These are phyloP conservation scores for Amphipyra tragopoginis DNA, from an alignment of 2,888 invertebrate species.

Conservation along the genomic window DNA sequence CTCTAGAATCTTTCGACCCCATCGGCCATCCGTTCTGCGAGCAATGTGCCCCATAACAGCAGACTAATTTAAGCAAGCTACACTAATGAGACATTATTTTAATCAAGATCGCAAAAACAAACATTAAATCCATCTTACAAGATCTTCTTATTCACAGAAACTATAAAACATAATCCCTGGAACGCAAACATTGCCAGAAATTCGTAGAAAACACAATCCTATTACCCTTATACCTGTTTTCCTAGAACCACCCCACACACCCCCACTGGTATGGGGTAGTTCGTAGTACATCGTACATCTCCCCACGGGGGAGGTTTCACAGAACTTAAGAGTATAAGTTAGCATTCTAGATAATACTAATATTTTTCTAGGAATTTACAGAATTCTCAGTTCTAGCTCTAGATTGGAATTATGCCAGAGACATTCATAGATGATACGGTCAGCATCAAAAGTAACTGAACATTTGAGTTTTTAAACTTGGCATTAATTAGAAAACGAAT, in stretches of 20 bases:
- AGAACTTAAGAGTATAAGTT: slow-evolving; percentile 23
- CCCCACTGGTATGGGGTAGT: neutral
- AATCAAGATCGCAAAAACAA: neutral
- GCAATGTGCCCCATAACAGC: too few species aligned
- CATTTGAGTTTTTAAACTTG: too few species aligned
- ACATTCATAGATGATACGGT: too few species aligned
- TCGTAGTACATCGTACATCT: neutral
- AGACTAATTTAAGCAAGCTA: too few species aligned
- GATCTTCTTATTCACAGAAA: slow-evolving; percentile 7
- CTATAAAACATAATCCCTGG: neutral
- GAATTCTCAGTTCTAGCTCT: slow-evolving; percentile 1
- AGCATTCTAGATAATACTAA: slow-evolving; percentile 10
- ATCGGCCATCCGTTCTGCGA: too few species aligned
- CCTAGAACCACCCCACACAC: slow-evolving; percentile 26
- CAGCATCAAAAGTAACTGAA: too few species aligned
- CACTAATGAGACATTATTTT: too few species aligned
- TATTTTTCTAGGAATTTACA: slow-evolving; percentile 32
- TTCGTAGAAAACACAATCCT: slow-evolving; percentile 35
- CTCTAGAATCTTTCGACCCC: too few species aligned
- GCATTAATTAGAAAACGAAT: too few species aligned
- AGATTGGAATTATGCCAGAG: slow-evolving; percentile 6
- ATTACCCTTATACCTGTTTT: slow-evolving; percentile 17
- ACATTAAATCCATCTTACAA: neutral
- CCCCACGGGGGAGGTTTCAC: slow-evolving; percentile 16
- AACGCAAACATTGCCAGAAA: slow-evolving; percentile 9